Base-by-base conservation (phyloP, 1,140 invertebrate genomes). In the Antheraea mylitta region DNA sequence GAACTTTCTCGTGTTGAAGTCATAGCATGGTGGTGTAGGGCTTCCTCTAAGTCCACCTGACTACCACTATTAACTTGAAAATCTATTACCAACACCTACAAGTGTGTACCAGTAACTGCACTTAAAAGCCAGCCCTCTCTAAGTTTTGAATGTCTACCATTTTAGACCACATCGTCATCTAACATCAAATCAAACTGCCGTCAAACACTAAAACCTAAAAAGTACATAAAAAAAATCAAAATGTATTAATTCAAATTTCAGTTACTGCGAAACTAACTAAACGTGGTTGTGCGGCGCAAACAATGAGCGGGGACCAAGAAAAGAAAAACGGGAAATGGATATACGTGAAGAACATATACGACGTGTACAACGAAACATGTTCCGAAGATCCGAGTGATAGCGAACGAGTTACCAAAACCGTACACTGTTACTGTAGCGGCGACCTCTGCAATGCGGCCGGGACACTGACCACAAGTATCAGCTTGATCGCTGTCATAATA, bases 371-470 rank as follows among this genome's bases (percentile, higher is more conserved):
- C n/a, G 79, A 77, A 30, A 70, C 65, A 0, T 91, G 89, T 64
- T 70, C 66, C 8, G 78, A 77, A 18, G 78, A 84, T 61, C 67
- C 66, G 0, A 76, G 59, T 11, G 76, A 86, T 36, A 67, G 67
- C 13, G 80, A 87, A 22, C 63, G 77, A 19, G 65, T 77, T 1
- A 83, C 87, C 4, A 79, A 78, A 60, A 84, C 81, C 0, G 11
- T 79, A 6, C 65, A 92, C 38, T 94, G 93, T 69, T 93, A 93
- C 70, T 94, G 93, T 66, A 82, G 87, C 30, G 89, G 92, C 0
- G 79, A 93, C 70, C 72, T 90, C 36, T 94, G 93, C 68, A 94
- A 94, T 71, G 62, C 68, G 5, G 77, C 61, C n/a, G 38, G 18
- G 13, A 37, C 11, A 0, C 18, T 72, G 37, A 45, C 18, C 19